Base-by-base conservation (phyloP, 2,113 vertebrate genomes). In the Grammomys dolichurus region DNA sequence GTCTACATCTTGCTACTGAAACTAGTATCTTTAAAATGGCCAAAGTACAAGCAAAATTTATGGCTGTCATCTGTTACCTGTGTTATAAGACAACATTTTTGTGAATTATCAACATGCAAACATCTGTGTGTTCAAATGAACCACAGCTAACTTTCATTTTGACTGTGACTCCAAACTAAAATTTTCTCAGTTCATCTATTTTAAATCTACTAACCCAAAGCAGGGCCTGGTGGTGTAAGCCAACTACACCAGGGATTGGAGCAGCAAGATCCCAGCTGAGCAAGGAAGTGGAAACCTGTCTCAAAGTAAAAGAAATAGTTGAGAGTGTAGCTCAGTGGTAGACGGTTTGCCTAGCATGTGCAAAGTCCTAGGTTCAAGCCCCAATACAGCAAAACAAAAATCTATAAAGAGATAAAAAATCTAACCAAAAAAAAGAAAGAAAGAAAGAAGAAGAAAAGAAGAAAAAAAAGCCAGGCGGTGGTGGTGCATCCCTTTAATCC, bases 21-120 rank as follows among this genome's bases (percentile, higher is more conserved):
- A n/a, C 48, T 43, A 40, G 67, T 10, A 65, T 93, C 70, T 92
- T 80, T 91, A 73, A 92, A 77, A 94, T 17, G 93, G 65, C 63
- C 85, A 85, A 1, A 28, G 16, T 58, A 60, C 56, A 80, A 95
- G 75, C 56, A 89, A 91, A 88, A 63, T 85, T 26, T 33, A 48
- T 24, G 31, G 5, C 28, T 94, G 36, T 81, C 51, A 60, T 82
- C 56, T 43, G 9, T 81, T 90, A 76, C 16, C 60, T 5, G 16
- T 77, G 1, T 28, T 94, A n/a, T 69, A 75, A 86, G 95, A 91
- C 33, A 43, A 69, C 78, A 91, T 33, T 95, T 87, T 69, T 89
- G 51, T 75, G n/a, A 46, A 51, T 92, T 84, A 85, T 36, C 60
- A 91, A 70, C 22, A 72, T 67, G 72, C 72, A 85, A 46, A 86